Evolutionary conservation across 2,113 vertebrate species (phyloP), one percentile per base, ranked within the genome.

Genomic region (Platycercus adscitus): DNA sequence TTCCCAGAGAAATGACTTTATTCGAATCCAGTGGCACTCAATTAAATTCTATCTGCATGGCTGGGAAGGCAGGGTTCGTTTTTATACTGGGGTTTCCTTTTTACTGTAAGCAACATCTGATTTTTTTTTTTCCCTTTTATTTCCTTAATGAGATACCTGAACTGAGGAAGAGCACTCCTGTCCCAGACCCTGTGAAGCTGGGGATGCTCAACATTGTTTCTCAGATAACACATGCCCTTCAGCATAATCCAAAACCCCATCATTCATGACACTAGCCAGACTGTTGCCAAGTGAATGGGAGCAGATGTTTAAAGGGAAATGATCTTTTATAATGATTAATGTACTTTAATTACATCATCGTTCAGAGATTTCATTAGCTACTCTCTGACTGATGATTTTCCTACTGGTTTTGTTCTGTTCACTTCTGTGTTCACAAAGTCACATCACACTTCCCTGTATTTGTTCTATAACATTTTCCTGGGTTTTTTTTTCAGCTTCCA

Each of bases 301-400:
- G 95, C 97, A 98, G 98, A 97, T 97, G 97, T 97, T 96, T 97
- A 69, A 72, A 89, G 93, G 91, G 85, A 94, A 89, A 90, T 39
- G 70, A 94, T 95, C 66, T 97, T 91, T 95, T 89, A 95, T 88
- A 95, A 88, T 91, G 96, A 97, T 95, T 41, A 88, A 86, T 89
- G 95, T 68, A 78, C 91, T 95, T 94, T 96, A 96, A 96, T 97
- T 92, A 94, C 95, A 97, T 93, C 77, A 92, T 41, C 82, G 81
- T 71, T 66, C 88, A 93, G 88, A 86, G 94, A 94, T 33, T 76
- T 89, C 93, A 92, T 82, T 96, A 95, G 71, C 81, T 52, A 13
- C 21, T 58, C 86, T 44, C 53, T 56, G 83, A 93, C 87, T 91
- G 82, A 89, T 56, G 86, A 56, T 64, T 95, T 91, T 89, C 83